A percentile compares a stretch with the other conserved stretches of the same genome.
These are phyloP conservation scores for Sinopyrophorus schimmeli DNA, from an alignment of 2,888 invertebrate species.

Conservation along the genomic window DNA sequence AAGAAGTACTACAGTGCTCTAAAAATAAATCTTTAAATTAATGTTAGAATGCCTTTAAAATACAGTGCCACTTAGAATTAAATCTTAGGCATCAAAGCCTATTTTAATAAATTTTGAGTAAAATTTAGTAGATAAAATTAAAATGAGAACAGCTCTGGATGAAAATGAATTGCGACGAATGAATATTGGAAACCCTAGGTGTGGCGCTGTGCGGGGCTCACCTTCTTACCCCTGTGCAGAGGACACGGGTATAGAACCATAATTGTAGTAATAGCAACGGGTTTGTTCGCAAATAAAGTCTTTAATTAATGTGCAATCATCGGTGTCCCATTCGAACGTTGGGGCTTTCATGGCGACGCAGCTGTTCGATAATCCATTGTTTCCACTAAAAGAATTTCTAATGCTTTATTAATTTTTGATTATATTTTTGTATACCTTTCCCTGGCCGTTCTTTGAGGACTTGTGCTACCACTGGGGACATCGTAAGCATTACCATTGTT, in stretches of 20 bases:
- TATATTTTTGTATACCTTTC: conserved; percentile 61
- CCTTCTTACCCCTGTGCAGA: conserved; percentile 92
- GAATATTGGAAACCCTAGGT: conserved; percentile 44
- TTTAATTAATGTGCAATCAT: conserved; percentile 80
- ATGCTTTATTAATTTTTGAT: background rate
- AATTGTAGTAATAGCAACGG: conserved; percentile 88
- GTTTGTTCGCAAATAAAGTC: conserved; percentile 91
- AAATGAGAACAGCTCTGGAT: conserved; percentile 24
- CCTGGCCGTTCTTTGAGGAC: conserved; percentile 76
- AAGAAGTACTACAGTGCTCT: too few species aligned
- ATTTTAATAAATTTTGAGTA: too few species aligned
- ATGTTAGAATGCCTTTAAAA: too few species aligned
- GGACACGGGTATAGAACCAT: conserved; percentile 86
- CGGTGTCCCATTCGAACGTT: conserved; percentile 78
- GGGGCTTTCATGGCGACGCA: conserved; percentile 80
- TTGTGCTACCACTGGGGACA: conserved; percentile 72
- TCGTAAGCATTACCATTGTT: conserved; percentile 47
- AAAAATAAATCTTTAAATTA: too few species aligned
- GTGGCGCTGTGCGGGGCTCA: conserved; percentile 59
- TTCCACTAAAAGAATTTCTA: conserved; percentile 48
- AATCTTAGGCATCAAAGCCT: too few species aligned
- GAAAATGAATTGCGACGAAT: too few species aligned
- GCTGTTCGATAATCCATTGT: conserved; percentile 67
- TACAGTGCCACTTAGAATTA: too few species aligned
- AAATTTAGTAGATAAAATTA: background rate